Conservation (phyloP, 2,888 invertebrate species). For the Cepaea hortensis region DNA sequence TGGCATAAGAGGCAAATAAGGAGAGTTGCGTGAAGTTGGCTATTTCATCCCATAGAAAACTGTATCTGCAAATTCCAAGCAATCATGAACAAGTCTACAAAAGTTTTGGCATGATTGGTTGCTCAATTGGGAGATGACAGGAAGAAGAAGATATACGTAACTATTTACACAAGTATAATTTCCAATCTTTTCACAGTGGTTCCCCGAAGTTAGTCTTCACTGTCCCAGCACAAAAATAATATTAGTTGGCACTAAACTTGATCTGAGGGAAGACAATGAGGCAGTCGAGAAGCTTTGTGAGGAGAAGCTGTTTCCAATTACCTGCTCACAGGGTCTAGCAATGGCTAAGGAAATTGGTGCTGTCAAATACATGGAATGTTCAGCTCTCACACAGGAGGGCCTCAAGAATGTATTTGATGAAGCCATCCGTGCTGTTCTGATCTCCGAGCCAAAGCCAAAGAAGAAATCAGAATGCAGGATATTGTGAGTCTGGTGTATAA, state of each 20-base stretch:
- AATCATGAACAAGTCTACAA: no score
- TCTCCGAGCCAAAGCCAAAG: slow-evolving; percentile 91
- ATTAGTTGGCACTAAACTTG: slow-evolving; percentile 96
- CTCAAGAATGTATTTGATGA: no score
- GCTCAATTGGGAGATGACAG: no score
- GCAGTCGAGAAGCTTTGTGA: slow-evolving; percentile 96
- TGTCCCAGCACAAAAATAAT: slow-evolving; percentile 99
- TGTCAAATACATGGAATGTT: no score
- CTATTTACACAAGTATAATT: neutral
- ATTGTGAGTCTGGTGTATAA: slow-evolving; percentile 75
- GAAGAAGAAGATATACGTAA: no score
- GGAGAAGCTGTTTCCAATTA: slow-evolving; percentile 96
- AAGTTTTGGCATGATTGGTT: no score
- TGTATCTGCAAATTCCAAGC: no score
- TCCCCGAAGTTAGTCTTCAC: slow-evolving; percentile 98
- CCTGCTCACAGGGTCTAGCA: slow-evolving; percentile 96
- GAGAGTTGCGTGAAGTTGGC: no score
- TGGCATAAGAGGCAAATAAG: no score
- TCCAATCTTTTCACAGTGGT: slow-evolving; percentile 84
- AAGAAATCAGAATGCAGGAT: slow-evolving; percentile 85
- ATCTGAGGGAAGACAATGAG: slow-evolving; percentile 79
- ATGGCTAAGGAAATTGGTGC: slow-evolving; percentile 75
- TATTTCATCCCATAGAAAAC: no score
- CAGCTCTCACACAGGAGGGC: no score
- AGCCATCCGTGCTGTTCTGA: slow-evolving; percentile 77